Base-by-base conservation (phyloP, 2,888 invertebrate genomes). In the Tachina lurida region DNA sequence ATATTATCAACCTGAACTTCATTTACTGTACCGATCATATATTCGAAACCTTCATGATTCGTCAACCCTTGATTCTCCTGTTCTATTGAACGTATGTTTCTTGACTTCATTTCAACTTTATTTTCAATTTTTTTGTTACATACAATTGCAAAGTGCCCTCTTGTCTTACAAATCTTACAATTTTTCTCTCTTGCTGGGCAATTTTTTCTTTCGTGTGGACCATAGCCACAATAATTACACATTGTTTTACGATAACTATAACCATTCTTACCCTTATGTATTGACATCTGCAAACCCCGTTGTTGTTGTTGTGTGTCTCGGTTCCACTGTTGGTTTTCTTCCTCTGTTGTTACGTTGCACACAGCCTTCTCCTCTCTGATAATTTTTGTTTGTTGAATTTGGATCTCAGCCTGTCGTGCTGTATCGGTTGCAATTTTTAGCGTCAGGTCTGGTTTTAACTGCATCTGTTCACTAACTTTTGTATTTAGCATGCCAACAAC, bases 381-480 rank as follows among this genome's bases (percentile, higher is more conserved):
- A 31, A 71, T 41, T 45, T 58, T 71, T 3, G 45, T 45, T 39
- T 73, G 60, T 15, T 60, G 47, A 7, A 73, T 73, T 31, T 73
- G 65, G 3, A 76, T 76, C 15, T 76, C 75, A 9, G 75, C 62
- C 15, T 76, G 65, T 7, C 75, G 76, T 7, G 75, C 63, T 22
- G 75, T 75, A 75, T 63, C 54, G 8, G 31, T 19, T 43, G 63
- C 63, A 43, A 75, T n/a, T 19, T 75, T 75, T 3, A 75, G 17
- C 8, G 75, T 63, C 79, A 84, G 58, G 68, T 85, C 84, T 86
- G 87, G 87, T 88, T 90, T 89, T 87, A 89, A 88, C 89, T 89
- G 90, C 88, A 89, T 88, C 88, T 90, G 84, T 71, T 56, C 49
- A 65, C 52, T 84, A 3, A 65, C 68, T 82, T 84, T 58, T 71